These are phyloP conservation scores for Diploscapter pachys DNA, from an alignment of 1,140 invertebrate species.

Conservation along the genomic window DNA sequence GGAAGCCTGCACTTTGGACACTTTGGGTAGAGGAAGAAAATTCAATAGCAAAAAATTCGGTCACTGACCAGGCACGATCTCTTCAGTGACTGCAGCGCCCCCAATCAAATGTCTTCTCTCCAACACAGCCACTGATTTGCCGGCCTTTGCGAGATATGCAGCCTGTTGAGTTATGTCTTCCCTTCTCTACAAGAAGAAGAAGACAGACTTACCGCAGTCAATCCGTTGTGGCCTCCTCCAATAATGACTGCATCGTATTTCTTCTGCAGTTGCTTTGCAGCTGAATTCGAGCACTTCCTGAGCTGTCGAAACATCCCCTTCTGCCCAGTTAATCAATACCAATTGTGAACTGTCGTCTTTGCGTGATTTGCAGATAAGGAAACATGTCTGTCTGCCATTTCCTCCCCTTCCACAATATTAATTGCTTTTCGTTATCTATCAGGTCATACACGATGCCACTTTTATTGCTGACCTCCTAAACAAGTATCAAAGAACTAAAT, in stretches of 20 bases:
- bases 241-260: constrained; percentile 37
- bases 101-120: constrained; percentile 64
- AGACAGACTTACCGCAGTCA: constrained; percentile 29
- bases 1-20: constrained; percentile 61
- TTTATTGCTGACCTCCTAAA: too few relatives aligned
- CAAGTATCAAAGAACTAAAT: too few relatives aligned
- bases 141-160: constrained; percentile 64
- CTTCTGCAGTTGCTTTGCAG: not conserved
- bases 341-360: too few relatives aligned
- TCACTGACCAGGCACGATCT: constrained; percentile 64
- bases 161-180: constrained; percentile 52
- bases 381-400: too few relatives aligned
- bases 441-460: too few relatives aligned
- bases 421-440: too few relatives aligned
- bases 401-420: too few relatives aligned
- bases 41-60: not conserved
- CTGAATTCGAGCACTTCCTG: too few relatives aligned
- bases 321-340: too few relatives aligned
- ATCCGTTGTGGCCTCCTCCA: constrained; percentile 43
- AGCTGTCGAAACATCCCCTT: too few relatives aligned
- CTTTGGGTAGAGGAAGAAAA: not conserved
- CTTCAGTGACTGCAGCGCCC: constrained; percentile 68
- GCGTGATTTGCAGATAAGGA: too few relatives aligned
- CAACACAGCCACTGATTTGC: constrained; percentile 64
- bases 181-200: too few relatives aligned